Evolutionary conservation across 2,113 vertebrate genomes (phyloP).

Genomic region (Hippocampus zosterae): DNA sequence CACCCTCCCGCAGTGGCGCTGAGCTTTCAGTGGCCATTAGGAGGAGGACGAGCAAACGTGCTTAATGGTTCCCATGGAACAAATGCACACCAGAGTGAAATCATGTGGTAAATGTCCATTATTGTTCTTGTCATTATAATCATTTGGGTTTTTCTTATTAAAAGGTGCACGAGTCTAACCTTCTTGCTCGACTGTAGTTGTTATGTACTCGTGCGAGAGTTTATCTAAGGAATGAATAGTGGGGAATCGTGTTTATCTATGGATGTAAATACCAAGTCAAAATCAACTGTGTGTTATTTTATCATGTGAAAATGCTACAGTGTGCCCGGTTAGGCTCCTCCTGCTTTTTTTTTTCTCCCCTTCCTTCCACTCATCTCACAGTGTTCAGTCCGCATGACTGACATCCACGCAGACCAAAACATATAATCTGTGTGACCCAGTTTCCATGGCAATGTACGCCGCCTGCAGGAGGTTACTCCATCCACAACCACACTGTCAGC

Average conservation of each 20-base stretch:
- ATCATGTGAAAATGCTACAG: not conserved
- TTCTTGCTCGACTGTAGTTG: not conserved
- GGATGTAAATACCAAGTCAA: not conserved
- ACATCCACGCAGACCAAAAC: constrained; percentile 54
- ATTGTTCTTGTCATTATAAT: not conserved
- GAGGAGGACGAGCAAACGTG: constrained; percentile 2
- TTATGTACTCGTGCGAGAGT: not conserved
- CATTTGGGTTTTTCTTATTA: not conserved
- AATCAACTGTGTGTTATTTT: not conserved
- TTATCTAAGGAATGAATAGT: not conserved
- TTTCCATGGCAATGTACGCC: constrained; percentile 63
- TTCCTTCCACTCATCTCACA: constrained; percentile 33
- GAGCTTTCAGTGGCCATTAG: constrained; percentile 12
- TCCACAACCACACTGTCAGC: constrained; percentile 34
- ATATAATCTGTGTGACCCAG: constrained; percentile 67
- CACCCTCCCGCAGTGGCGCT: constrained; percentile 6
- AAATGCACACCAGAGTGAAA: not conserved
- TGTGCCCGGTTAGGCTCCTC: constrained; percentile 22
- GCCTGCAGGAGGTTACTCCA: constrained; percentile 55
- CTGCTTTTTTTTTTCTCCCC: constrained; percentile 11
- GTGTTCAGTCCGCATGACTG: constrained; percentile 54
- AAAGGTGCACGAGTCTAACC: constrained; percentile 1
- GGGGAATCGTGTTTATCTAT: not conserved
- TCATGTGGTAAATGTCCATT: constrained; percentile 2
- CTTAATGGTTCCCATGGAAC: not conserved